Base-by-base conservation (phyloP, 2,888 invertebrate genomes). In the Cepaea hortensis region DNA sequence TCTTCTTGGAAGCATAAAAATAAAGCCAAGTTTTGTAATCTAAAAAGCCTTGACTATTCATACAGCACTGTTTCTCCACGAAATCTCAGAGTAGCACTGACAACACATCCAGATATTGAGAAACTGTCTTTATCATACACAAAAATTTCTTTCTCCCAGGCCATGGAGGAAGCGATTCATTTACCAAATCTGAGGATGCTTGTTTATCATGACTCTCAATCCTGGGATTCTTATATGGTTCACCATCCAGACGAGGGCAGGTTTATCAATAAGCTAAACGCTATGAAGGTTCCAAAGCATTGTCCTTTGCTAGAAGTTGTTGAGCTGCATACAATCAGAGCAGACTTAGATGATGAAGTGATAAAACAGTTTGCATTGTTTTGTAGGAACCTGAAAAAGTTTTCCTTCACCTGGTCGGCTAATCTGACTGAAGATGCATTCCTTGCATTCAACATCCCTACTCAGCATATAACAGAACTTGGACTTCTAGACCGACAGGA, bases 1-100 rank as follows among this genome's bases (percentile, higher is more conserved):
- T 87, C 87, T 50, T 50, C 84, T 9, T 80, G 79, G 79, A 84
- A 81, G 18, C 79, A 68, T 20, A 80, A 75, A 81, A 84, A 87
- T 48, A 87, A 87, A 48, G 75, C 68, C 11, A 84, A 84, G 20
- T 87, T 87, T 76, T 62, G 18, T 23, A 81, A 81, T 35, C 48
- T 87, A n/a, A 87, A 87, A 81, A n/a, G 46, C 65, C 55, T 87
- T 4, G 84, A 87, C 65, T 87, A 84, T 76, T 87, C 87, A 20
- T 87, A 84, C 55, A 87, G 87, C 65, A 50, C 70, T 68, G 87
- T 84, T 20, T 75, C 73, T 35, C 75, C 84, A 6, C 48, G 84
- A 75, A 84, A 81, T 23, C 75, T 87, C 23, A 48, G 84, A 35
- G 81, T 83, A 4, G 84, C 84, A 50, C 79, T 87, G n/a, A 87